Evolutionary conservation across 1,140 invertebrate genomes (phyloP).

Genomic region (Dreissena polymorpha): DNA sequence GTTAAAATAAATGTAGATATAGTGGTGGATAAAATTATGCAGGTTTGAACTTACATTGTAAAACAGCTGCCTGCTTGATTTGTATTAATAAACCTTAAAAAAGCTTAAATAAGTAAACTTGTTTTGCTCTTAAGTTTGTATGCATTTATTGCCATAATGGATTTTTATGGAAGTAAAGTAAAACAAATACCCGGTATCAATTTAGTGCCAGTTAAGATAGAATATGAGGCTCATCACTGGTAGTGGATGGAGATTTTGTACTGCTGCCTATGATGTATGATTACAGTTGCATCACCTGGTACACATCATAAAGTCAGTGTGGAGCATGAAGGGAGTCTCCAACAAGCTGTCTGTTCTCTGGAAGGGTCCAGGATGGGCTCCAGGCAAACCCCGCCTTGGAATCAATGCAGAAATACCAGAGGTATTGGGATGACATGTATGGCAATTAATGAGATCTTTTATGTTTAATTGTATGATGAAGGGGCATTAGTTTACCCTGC

Average conservation of each 20-base stretch:
- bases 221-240: too few relatives aligned
- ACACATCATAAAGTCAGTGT: slow-evolving; percentile 83
- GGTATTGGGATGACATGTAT: slow-evolving; percentile 80
- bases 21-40: neutral
- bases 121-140: too few relatives aligned
- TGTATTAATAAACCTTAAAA: too few relatives aligned
- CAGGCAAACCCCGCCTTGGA: slow-evolving; percentile 90
- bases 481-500: slow-evolving; percentile 22
- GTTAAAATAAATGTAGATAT: slow-evolving; percentile 6
- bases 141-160: too few relatives aligned
- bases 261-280: slow-evolving; percentile 50
- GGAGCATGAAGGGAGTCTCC: slow-evolving; percentile 78
- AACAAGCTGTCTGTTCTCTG: slow-evolving; percentile 87
- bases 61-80: neutral
- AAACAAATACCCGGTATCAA: too few relatives aligned
- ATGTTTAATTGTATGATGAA: slow-evolving; percentile 63
- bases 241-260: too few relatives aligned
- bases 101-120: too few relatives aligned
- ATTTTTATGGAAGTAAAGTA: too few relatives aligned
- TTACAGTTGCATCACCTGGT: slow-evolving; percentile 88
- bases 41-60: neutral
- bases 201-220: too few relatives aligned
- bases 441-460: too few relatives aligned
- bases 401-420: slow-evolving; percentile 88
- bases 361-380: slow-evolving; percentile 94